Base-by-base conservation (phyloP, 1,140 invertebrate genomes). In the Zaprionus nigranus region DNA sequence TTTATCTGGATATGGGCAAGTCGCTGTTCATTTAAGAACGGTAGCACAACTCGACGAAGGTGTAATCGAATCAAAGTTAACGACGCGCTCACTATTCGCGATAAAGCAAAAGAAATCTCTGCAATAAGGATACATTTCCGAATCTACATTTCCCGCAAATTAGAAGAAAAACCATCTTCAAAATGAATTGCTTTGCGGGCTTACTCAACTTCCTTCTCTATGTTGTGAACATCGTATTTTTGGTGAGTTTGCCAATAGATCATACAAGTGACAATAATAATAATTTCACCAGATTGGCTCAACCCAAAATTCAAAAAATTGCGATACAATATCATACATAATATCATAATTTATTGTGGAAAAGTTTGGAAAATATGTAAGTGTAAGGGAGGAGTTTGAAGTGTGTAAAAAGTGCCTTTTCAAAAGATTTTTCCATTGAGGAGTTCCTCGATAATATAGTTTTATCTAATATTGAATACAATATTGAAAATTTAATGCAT, bases 51-150 rank as follows among this genome's bases (percentile, higher is more conserved):
- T 20, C 61, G 24, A n/a, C 9, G 64, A 12, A 57, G 73, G 67
- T 81, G 58, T 64, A 88, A 90, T 84, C 84, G 84, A 88, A 90
- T 71, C 59, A 81, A 60, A 75, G 84, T 59, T 46, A 84, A 75
- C 84, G 85, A 88, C 84, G 84, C 84, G 84, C 69, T 51, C 15
- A 62, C 57, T 56, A 66, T 67, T 61, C 84, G 84, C 78, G 84
- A 85, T 84, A 84, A 78, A 82, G 54, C 59, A 30, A 54, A 20
- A 34, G 63, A 57, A 51, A 26, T 43, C 40, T 59, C n/a, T 46
- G n/a, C 20, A 49, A 59, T 15, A 65, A 43, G 46, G 46, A 51
- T n/a, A 46, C n/a, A 17, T n/a, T n/a, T n/a, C 40, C 6, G 9
- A 34, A 34, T 20, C n/a, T 40, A 20, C 2, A 15, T 20, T 17